phyloP scores from a whole-genome alignment of 2,888 invertebrate genomes.

The Cosmorhoe ocellata region DNA sequence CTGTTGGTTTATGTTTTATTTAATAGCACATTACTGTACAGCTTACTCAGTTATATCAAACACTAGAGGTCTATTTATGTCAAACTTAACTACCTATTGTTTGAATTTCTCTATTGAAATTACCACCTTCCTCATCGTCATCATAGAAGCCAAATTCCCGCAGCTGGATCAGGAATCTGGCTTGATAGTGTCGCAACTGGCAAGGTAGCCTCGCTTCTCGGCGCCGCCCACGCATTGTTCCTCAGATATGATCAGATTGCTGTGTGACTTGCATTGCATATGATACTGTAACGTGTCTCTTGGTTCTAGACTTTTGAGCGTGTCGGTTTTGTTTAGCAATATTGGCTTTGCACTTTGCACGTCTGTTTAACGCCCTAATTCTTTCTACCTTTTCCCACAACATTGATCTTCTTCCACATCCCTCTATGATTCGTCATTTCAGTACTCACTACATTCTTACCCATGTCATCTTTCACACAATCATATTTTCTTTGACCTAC shows the following conservation, averaged over 20 bases:
- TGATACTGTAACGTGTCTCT: not conserved
- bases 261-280: constrained; percentile 18
- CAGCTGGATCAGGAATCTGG: constrained; percentile 27
- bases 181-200: constrained; percentile 38
- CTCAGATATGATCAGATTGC: constrained; percentile 27
- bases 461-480: too few relatives aligned
- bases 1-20: too few relatives aligned
- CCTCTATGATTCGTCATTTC: too few relatives aligned
- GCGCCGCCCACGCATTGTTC: constrained; percentile 46
- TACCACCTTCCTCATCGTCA: constrained; percentile 2
- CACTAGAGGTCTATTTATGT: constrained; percentile 6
- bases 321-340: too few relatives aligned
- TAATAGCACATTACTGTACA: not conserved
- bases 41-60: not conserved
- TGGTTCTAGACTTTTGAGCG: not conserved
- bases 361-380: too few relatives aligned
- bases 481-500: too few relatives aligned
- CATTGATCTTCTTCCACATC: too few relatives aligned
- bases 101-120: constrained; percentile 8
- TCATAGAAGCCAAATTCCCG: constrained; percentile 5
- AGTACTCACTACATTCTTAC: too few relatives aligned
- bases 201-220: constrained; percentile 38
- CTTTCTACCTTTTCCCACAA: too few relatives aligned
- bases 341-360: too few relatives aligned
- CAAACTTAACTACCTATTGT: constrained; percentile 18